Base-by-base conservation (phyloP, 2,113 vertebrate species). In the Poecilia latipinna region DNA sequence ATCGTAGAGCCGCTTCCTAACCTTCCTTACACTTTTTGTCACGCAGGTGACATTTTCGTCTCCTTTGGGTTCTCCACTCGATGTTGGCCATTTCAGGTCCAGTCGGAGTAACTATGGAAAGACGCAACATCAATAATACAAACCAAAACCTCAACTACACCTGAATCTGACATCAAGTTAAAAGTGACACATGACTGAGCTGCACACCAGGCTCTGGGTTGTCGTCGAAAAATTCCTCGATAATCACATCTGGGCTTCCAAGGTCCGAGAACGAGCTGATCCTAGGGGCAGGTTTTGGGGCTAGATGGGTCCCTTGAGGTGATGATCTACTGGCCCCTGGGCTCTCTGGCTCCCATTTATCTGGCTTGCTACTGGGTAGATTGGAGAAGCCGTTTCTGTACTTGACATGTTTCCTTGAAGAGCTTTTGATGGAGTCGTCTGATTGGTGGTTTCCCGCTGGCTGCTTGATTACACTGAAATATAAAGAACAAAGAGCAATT, bases 221-320 rank as follows among this genome's bases (percentile, higher is more conserved):
- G 72, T 95, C 94, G 65, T 95, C 93, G 72, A 94, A 64, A 76
- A 96, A 74, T 89, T 96, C 96, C 87, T 98, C 96, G 79, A 96
- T 90, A 62, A 97, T 92, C 24, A 97, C 89, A 82, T 96, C 87
- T 92, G 83, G 94, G 92, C 24, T 62, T 22, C 0, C 83, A 0
- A 32, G 32, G 26, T 65, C 65, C 28, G 88, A 87, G 7, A 19
- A 31, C 0, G 78, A 68, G 70, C 22, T 72, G 28, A 44, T 39
- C 22, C 15, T 37, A 42, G 0, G 4, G 22, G 0, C 1, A 61
- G 66, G 39, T 72, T 29, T 48, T 1, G 37, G 62, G 31, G 61
- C 79, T 3, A 19, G 66, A 39, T 61, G 39, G 33, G 71, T 62
- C 31, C 73, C 61, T 60, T 0, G 44, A 0, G 61, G 24, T 1